Evolutionary conservation across 2,888 invertebrate genomes (phyloP).

Genomic region (Balanococcus diminutus): DNA sequence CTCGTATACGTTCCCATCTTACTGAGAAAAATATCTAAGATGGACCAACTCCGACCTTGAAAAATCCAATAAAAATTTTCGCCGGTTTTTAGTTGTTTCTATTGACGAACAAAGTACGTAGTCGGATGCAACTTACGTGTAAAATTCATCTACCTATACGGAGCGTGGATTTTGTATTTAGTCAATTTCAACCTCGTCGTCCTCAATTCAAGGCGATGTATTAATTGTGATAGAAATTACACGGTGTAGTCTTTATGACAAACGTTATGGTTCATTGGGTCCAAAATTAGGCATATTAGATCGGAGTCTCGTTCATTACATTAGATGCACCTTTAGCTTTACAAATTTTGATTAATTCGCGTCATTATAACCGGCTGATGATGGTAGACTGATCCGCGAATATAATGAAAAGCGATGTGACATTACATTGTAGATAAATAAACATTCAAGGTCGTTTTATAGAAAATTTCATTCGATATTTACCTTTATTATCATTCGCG

Average conservation of each 20-base stretch:
- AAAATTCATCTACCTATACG: background rate
- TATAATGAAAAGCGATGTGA: background rate
- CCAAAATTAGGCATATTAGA: background rate
- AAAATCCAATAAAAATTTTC: background rate
- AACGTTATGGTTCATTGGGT: conserved; percentile 17
- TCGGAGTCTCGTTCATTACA: background rate
- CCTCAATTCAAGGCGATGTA: conserved; percentile 22
- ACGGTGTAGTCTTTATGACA: conserved; percentile 13
- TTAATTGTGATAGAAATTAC: conserved; percentile 17
- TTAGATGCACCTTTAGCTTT: background rate
- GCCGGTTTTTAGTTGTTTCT: background rate
- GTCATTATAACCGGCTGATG: background rate
- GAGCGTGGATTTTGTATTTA: background rate
- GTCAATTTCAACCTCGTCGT: background rate
- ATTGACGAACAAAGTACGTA: background rate
- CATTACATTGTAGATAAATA: background rate
- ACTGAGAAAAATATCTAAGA: background rate
- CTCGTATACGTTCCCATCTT: background rate
- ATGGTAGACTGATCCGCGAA: background rate
- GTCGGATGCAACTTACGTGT: background rate
- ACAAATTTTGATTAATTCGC: background rate
- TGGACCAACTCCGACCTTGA: background rate
- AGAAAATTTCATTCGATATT: background rate
- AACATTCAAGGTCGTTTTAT: background rate
- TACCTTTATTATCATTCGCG: background rate